These are phyloP conservation scores for Cololabis saira DNA, from an alignment of 2,113 vertebrate genomes.

Conservation along the genomic window DNA sequence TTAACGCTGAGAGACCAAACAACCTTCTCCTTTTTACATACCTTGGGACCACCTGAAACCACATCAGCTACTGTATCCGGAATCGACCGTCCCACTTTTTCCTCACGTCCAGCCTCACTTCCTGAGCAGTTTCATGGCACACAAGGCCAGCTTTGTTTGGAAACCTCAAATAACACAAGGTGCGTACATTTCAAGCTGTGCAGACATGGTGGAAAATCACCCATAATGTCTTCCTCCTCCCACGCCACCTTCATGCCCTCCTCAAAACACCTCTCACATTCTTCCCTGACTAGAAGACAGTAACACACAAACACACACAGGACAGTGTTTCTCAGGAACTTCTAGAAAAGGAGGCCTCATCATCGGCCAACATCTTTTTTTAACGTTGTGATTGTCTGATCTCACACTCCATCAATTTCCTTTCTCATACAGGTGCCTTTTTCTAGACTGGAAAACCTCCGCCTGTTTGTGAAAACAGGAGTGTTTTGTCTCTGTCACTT, in stretches of 20 bases:
- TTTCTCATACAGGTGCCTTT: slow-evolving; percentile 59
- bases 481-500: slow-evolving; percentile 43
- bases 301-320: slow-evolving; percentile 16
- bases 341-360: slow-evolving; percentile 64
- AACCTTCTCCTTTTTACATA: slow-evolving; percentile 28
- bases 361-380: slow-evolving; percentile 46
- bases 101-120: slow-evolving; percentile 43
- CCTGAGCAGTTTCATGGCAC: slow-evolving; percentile 34
- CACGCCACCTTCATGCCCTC: slow-evolving; percentile 19
- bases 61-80: slow-evolving; percentile 59
- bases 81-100: slow-evolving; percentile 51
- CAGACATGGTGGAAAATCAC: slow-evolving; percentile 69
- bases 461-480: slow-evolving; percentile 39
- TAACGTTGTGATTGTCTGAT: slow-evolving; percentile 28
- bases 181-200: slow-evolving; percentile 51
- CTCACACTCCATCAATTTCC: slow-evolving; percentile 50
- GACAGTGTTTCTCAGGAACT: slow-evolving; percentile 36
- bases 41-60: slow-evolving; percentile 41
- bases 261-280: slow-evolving; percentile 43
- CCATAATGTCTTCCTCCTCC: slow-evolving; percentile 62
- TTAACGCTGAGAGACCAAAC: slow-evolving; percentile 30
- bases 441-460: slow-evolving; percentile 44
- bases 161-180: slow-evolving; percentile 57
- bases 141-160: slow-evolving; percentile 69
- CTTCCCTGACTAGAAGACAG: slow-evolving; percentile 44